Evolutionary conservation across 2,888 invertebrate genomes (phyloP), one percentile per base, ranked within the genome.

Genomic region (Platycheirus albimanus): DNA sequence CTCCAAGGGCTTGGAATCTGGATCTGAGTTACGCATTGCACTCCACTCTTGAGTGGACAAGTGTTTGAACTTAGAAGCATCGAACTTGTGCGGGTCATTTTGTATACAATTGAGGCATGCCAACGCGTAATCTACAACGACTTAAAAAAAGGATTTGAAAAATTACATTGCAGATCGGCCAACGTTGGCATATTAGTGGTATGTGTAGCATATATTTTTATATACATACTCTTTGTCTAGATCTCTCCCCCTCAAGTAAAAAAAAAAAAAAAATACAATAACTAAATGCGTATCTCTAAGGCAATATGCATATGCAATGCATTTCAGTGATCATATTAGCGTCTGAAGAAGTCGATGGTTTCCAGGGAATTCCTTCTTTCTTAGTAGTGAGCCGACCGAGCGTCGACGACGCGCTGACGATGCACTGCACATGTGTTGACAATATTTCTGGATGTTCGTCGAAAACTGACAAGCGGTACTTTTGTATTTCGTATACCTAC

Each of bases 301-400:
- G 33, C 45, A 51, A 78, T 36, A 56, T 83, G 78, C 72, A 72
- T 78, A 24, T n/a, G n/a, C 3, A 24, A 24, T 24, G 78, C 72
- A 74, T 58, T 45, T 33, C 38, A 56, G 67, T 78, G 67, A 64
- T 67, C 78, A 41, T 43, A 56, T 72, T 69, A 67, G 15, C 11
- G 72, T 41, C 77, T 67, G 61, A 4, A 71, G 56, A 54, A 78
- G 70, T 66, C 51, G 51, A 67, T 63, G 24, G 28, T 70, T 85
- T 86, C 72, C 79, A 85, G 80, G 80, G 85, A 86, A 86, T 85
- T 84, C 85, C 80, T 78, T 64, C 51, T 67, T 86, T 81, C 58
- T 66, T 28, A 71, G 67, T 64, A 71, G 38, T 38, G 19, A 24
- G 6, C 20, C 20, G 54, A 45, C 67, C 52, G 66, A 33, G 6